Evolutionary conservation across 2,113 vertebrate genomes (phyloP), one percentile per base, ranked within the genome.

Genomic region (Oncorhynchus clarkii): DNA sequence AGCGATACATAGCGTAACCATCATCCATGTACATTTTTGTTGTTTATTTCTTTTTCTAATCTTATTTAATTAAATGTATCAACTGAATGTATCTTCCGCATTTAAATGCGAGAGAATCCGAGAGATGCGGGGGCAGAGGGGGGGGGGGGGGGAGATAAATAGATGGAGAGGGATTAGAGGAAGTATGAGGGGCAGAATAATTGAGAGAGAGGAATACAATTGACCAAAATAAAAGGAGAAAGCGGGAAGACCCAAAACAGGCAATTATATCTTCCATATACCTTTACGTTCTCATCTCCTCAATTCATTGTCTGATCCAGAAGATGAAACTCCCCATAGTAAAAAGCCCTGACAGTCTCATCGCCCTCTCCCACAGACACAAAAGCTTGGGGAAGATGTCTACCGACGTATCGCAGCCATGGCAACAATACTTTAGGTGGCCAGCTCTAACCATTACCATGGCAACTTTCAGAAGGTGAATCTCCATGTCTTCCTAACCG

Each of bases 401-500:
- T 67, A 67, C 51, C 51, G 14, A 54, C 34, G 7, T 24, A 24
- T 76, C 48, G 57, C 27, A 76, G n/a, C 49, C 66, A 75, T 57
- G 65, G 48, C 74, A 75, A 69, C 74, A 27, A 39, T 69, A 7
- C n/a, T 34, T 49, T 26, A 68, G 67, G 20, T 70, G 51, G 13
- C 29, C 67, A 70, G 29, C 60, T 31, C 69, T 70, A 70, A 29
- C 29, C 9, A 51, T 16, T 76, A 34, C 74, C 74, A 62, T 70
- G 74, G 74, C 67, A 76, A 70, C 74, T 60, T 76, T 20, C 4
- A 31, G 39, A 67, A 76, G 66, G 67, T 76, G 51, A 62, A 51
- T 11, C 20, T 57, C 51, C 16, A 54, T 54, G 51, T 54, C 51
- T 54, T 54, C 51, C 51, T 54, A 14, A 54, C 51, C 18, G 51